A percentile compares a stretch with the other conserved stretches of the same genome.
These are phyloP conservation scores for Mastomys natalensis DNA, from an alignment of 2,113 vertebrate genomes.

Conservation along the genomic window DNA sequence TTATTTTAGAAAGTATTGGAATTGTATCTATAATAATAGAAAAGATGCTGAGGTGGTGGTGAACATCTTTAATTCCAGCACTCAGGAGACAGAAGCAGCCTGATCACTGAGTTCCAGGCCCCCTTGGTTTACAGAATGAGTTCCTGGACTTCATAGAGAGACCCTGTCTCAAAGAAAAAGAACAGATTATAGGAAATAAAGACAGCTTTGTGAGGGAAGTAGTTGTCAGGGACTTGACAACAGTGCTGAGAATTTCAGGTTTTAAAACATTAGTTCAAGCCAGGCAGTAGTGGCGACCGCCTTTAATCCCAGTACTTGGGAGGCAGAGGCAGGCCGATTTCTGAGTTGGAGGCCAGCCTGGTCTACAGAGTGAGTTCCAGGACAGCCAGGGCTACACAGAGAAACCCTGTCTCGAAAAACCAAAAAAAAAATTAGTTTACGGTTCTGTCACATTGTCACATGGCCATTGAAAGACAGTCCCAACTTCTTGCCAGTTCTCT, in stretches of 20 bases:
- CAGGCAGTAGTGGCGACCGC: no score
- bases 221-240: neutral
- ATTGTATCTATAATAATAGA: neutral
- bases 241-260: neutral
- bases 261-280: neutral
- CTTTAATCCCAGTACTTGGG: no score
- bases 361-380: no score
- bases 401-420: no score
- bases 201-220: neutral
- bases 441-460: no score
- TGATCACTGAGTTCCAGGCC: neutral
- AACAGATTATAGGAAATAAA: neutral
- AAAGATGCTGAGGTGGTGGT: neutral
- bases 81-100: neutral
- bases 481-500: neutral
- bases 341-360: no score
- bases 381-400: no score
- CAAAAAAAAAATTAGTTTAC: no score
- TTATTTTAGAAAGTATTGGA: neutral
- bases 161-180: neutral
- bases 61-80: neutral
- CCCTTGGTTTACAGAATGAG: neutral
- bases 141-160: neutral
- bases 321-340: no score
- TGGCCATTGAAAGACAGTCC: neutral